phyloP scores from a whole-genome alignment of 2,888 invertebrate species.

The Agrotis ipsilon region DNA sequence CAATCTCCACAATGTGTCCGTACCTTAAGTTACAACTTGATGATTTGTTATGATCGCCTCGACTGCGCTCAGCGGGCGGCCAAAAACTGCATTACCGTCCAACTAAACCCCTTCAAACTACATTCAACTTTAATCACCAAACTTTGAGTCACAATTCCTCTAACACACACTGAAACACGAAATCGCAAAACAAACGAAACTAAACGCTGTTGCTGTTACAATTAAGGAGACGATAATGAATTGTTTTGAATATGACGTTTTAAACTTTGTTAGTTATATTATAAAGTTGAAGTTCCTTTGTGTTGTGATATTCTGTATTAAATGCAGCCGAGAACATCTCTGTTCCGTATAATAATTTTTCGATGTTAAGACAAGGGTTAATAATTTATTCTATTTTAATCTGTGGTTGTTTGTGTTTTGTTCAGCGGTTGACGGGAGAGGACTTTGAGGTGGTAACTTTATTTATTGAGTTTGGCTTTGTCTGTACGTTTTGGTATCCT shows the following conservation, averaged over 20 bases:
- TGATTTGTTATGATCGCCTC: conserved; percentile 89
- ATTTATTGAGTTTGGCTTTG: conserved; percentile 35
- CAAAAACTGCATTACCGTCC: conserved; percentile 82
- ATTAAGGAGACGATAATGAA: conserved; percentile 86
- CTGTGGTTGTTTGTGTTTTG: conserved; percentile 67
- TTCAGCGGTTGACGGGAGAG: conserved; percentile 52
- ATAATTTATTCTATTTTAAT: conserved; percentile 85
- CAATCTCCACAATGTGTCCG: conserved; percentile 63
- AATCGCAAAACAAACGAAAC: conserved; percentile 88
- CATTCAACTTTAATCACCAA: conserved; percentile 72
- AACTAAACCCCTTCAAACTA: conserved; percentile 63
- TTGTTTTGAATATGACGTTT: conserved; percentile 55
- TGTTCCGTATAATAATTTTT: conserved; percentile 84
- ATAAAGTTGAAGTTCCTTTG: conserved; percentile 69
- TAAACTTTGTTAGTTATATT: conserved; percentile 46
- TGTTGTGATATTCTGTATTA: conserved; percentile 71
- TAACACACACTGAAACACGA: conserved; percentile 58
- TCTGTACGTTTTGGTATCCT: conserved; percentile 17
- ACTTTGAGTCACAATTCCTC: conserved; percentile 64
- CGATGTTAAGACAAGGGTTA: conserved; percentile 86
- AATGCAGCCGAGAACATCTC: conserved; percentile 81
- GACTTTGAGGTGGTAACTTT: conserved; percentile 34
- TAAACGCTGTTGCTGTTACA: conserved; percentile 85
- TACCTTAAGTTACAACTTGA: conserved; percentile 75
- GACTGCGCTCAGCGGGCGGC: conserved; percentile 84